Conservation (phyloP, 2,888 invertebrate species). For the Eupithecia exiguata region DNA sequence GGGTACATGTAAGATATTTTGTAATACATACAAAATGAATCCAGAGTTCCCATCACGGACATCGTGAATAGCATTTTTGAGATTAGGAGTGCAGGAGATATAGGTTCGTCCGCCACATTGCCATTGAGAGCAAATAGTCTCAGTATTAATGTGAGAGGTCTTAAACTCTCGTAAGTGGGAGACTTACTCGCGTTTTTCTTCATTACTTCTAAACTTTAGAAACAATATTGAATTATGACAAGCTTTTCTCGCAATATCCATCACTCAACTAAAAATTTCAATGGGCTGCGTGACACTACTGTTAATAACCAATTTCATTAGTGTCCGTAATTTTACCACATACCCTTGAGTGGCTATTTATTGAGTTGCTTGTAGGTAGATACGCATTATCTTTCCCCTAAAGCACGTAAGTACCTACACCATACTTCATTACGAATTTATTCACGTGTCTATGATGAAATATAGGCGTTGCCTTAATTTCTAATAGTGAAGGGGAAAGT, state of each 20-base stretch:
- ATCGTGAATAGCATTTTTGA: constrained; percentile 26
- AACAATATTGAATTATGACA: background rate
- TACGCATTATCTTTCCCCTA: background rate
- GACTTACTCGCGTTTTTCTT: background rate
- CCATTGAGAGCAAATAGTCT: constrained; percentile 60
- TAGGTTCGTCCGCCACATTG: constrained; percentile 37
- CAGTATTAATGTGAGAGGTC: constrained; percentile 54
- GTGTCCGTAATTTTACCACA: background rate
- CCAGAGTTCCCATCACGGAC: constrained; percentile 50
- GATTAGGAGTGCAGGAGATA: constrained; percentile 21
- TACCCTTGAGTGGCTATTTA: background rate
- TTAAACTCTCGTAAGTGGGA: constrained; percentile 44
- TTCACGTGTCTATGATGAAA: background rate
- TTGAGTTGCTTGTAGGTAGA: background rate
- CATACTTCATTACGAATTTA: background rate
- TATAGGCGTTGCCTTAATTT: background rate
- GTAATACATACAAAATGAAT: constrained; percentile 54
- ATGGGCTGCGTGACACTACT: background rate
- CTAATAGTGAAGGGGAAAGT: background rate
- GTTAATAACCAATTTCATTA: background rate
- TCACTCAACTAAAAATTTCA: background rate
- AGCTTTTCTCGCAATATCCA: background rate
- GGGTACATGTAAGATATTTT: constrained; percentile 56
- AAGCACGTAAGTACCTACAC: background rate
- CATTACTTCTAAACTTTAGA: background rate